Conservation (phyloP, 2,797 vertebrate species). For the Smutsia temminckii region DNA sequence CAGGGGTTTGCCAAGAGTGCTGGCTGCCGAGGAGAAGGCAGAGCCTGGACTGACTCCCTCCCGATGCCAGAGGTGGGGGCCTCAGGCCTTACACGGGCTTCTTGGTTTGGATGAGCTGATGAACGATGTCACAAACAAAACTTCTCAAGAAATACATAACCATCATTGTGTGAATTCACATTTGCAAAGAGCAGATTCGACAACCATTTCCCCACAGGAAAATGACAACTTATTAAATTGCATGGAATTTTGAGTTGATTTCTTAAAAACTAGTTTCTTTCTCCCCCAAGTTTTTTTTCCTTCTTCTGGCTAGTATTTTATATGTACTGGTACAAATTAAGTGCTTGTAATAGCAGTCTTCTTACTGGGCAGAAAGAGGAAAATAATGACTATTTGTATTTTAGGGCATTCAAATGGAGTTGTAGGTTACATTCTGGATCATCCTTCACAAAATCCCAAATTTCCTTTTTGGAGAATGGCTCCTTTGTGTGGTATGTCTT, state of each 20-base stretch:
- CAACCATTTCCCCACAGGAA: slow-evolving; percentile 58
- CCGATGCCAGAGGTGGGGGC: not conserved
- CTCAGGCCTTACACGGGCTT: slow-evolving; percentile 48
- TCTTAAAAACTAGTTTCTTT: slow-evolving; percentile 47
- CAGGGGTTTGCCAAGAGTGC: slow-evolving; percentile 70
- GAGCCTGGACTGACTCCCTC: not conserved
- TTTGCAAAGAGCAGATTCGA: slow-evolving; percentile 73
- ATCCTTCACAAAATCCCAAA: slow-evolving; percentile 71
- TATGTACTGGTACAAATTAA: slow-evolving; percentile 66
- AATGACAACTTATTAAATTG: slow-evolving; percentile 71
- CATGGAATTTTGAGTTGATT: slow-evolving; percentile 62
- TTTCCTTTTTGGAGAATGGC: slow-evolving; percentile 71
- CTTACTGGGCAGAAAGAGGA: slow-evolving; percentile 73
- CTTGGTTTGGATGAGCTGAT: slow-evolving; percentile 48
- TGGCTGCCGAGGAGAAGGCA: slow-evolving; percentile 21
- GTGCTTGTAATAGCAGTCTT: slow-evolving; percentile 78
- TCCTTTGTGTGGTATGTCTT: slow-evolving; percentile 57
- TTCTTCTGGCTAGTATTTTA: slow-evolving; percentile 71
- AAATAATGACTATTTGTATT: slow-evolving; percentile 75
- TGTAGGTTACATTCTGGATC: slow-evolving; percentile 82
- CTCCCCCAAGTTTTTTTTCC: not conserved
- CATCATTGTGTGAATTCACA: slow-evolving; percentile 66
- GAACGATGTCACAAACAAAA: slow-evolving; percentile 59
- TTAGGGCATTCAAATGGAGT: slow-evolving; percentile 78
- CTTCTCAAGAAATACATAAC: slow-evolving; percentile 75